These are phyloP conservation scores for Todus mexicanus DNA, from an alignment of 2,797 vertebrate species.

Conservation along the genomic window DNA sequence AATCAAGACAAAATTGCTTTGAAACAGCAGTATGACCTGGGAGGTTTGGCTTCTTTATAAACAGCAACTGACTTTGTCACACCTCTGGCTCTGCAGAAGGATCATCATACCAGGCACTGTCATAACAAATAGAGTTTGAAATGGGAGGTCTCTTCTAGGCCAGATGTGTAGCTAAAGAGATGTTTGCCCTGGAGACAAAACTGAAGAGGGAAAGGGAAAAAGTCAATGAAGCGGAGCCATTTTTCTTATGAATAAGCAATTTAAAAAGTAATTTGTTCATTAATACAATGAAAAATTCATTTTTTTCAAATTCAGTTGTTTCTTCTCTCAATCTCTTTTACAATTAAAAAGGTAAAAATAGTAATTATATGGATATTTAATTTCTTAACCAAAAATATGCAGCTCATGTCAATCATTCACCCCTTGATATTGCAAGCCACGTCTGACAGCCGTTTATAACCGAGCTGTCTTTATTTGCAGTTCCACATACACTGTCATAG, in stretches of 20 bases:
- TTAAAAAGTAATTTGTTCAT: not conserved
- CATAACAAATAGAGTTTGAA: slow-evolving; percentile 7
- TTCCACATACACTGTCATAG: not conserved
- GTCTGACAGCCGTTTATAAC: not conserved
- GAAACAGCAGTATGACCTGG: not conserved
- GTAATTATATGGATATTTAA: not conserved
- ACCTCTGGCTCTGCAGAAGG: not conserved
- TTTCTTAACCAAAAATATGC: not conserved
- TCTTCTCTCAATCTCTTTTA: not conserved
- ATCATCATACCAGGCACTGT: not conserved
- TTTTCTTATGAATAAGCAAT: not conserved
- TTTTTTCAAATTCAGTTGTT: not conserved
- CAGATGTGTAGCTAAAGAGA: slow-evolving; percentile 5
- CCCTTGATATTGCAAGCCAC: not conserved
- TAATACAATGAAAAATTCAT: not conserved
- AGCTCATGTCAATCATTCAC: not conserved
- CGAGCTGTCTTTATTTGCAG: not conserved
- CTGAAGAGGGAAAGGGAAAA: not conserved
- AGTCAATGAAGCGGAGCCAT: not conserved
- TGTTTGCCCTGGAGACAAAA: slow-evolving; percentile 11
- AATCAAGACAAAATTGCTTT: not conserved
- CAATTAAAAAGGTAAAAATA: not conserved
- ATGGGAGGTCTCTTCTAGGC: not conserved
- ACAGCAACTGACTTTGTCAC: not conserved
- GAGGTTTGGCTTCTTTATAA: not conserved